Base-by-base conservation (phyloP, 1,140 invertebrate genomes). In the Drosophila baimaii region DNA sequence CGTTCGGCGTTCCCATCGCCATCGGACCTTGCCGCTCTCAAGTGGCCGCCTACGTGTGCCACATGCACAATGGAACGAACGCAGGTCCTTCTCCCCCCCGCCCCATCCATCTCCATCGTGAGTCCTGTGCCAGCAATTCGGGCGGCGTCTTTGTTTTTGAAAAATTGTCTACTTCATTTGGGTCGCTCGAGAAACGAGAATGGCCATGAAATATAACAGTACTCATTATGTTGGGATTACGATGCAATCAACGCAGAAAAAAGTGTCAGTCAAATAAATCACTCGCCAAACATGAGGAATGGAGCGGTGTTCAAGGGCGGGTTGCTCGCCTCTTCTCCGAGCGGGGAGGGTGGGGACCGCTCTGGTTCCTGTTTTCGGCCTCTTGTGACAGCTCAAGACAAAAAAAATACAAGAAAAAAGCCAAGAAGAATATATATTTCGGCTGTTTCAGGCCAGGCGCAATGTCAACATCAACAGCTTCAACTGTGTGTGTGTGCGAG, bases 221-320 rank as follows among this genome's bases (percentile, higher is more conserved):
- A 83, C 88, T 90, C 89, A 90, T 90, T 90, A 90, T 90, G 88
- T 81, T 81, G 81, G 88, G 89, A 90, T 90, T 90, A 91, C 85
- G 89, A 90, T 91, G 88, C 89, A 90, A 90, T 90, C 88, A 91
- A 89, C 88, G 84, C 84, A 88, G 84, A 84, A 88, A 88, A 90
- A 90, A 91, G 84, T 90, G 88, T 83, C 84, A 88, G 84, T 89
- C 81, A 88, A 90, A 90, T 90, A 91, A 90, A 90, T 90, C 88
- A 90, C 89, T 89, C 71, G 75, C 70, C 81, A 86, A 89, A 77
- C 84, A 88, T 80, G 84, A 80, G 62, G 65, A 65, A 85, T 84
- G 81, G 75, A 35, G 55, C 47, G 17, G 27, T n/a, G 25, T 29
- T 37, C 61, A 59, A 35, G 44, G 52, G 54, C 25, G 33, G 25